Conservation (phyloP, 1,140 invertebrate genomes). For the Drosophila lacteicornis region DNA sequence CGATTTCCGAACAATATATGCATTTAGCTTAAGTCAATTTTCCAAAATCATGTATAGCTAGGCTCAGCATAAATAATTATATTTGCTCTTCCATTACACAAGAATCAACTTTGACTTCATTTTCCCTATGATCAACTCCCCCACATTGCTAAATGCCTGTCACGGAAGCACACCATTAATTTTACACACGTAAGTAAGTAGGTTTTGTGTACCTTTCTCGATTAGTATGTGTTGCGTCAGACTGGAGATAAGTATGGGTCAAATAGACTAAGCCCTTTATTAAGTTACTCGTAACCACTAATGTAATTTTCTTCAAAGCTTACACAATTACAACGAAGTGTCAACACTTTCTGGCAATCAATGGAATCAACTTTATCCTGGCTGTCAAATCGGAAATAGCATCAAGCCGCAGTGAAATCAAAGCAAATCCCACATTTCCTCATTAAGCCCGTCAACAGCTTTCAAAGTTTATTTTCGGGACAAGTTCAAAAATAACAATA, state of each 20-base stretch:
- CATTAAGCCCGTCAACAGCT: constrained; percentile 19
- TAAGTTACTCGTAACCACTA: constrained; percentile 11
- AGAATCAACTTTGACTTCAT: not conserved
- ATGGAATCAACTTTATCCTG: constrained; percentile 6
- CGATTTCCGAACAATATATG: not conserved
- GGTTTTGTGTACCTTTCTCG: not conserved
- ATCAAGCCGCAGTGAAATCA: constrained; percentile 6
- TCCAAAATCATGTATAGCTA: not conserved
- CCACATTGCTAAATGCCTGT: not conserved
- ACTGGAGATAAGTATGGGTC: not conserved
- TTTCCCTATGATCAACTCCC: not conserved
- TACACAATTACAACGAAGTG: constrained; percentile 12
- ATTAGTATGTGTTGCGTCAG: constrained; percentile 24
- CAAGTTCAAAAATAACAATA: constrained; percentile 23
- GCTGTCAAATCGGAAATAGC: constrained; percentile 27
- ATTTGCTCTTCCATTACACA: not conserved
- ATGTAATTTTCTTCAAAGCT: constrained; percentile 1
- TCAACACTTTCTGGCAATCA: constrained; percentile 9
- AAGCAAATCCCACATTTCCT: constrained; percentile 20
- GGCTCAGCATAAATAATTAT: not conserved
- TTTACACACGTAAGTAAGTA: not conserved
- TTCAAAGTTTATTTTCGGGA: constrained; percentile 39
- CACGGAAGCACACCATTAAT: constrained; percentile 10
- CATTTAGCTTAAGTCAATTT: not conserved
- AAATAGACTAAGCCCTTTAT: constrained; percentile 12